Conservation (phyloP, 2,888 invertebrate genomes). For the Neria commutata region DNA sequence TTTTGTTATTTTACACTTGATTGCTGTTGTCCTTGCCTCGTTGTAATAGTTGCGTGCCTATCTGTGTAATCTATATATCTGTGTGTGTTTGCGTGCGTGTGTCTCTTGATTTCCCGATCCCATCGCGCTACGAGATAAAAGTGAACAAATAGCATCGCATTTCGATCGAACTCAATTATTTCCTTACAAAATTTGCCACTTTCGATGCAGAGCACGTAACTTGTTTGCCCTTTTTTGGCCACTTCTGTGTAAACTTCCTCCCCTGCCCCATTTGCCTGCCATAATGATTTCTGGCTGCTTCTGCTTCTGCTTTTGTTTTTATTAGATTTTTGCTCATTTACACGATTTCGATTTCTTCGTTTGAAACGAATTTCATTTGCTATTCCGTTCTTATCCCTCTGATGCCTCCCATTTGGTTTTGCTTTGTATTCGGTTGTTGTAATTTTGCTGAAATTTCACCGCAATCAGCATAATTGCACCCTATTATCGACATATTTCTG, state of each 20-base stretch:
- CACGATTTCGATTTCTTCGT: not conserved
- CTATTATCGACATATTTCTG: too few species aligned
- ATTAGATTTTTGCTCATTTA: not conserved
- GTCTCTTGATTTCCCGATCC: too few species aligned
- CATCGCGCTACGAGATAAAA: too few species aligned
- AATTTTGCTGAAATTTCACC: too few species aligned
- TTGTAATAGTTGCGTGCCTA: too few species aligned
- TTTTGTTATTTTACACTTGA: conserved; percentile 16
- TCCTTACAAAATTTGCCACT: conserved; percentile 9
- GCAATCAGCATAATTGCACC: too few species aligned
- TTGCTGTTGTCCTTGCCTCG: not conserved
- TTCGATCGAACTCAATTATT: conserved; percentile 24
- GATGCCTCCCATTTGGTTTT: conserved; percentile 5
- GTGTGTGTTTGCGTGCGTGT: not conserved
- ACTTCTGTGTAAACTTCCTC: too few species aligned
- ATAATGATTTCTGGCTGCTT: not conserved
- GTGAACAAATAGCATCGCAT: not conserved
- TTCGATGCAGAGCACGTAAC: conserved; percentile 9
- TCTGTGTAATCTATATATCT: too few species aligned
- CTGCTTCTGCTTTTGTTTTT: conserved; percentile 3
- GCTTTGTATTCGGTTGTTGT: too few species aligned
- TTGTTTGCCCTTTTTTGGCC: too few species aligned
- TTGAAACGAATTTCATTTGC: not conserved
- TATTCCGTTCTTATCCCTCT: not conserved
- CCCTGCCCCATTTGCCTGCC: too few species aligned